A percentile compares a stretch with the other conserved stretches of the same genome.
Evolutionary conservation across 2,113 vertebrate genomes (phyloP).

Genomic region (Ginglymostoma cirratum): DNA sequence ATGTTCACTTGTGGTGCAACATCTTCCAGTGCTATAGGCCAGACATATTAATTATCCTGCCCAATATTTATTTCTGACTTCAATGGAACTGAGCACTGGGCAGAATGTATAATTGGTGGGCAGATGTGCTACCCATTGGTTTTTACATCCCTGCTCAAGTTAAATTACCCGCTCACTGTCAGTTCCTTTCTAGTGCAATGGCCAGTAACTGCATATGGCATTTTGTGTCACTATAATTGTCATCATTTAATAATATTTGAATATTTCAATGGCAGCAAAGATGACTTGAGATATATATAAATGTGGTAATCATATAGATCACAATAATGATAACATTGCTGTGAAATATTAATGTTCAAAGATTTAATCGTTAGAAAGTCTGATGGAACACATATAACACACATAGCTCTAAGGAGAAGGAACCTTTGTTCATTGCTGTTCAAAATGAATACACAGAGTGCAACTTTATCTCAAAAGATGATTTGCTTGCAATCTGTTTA

Average conservation of each 20-base stretch:
- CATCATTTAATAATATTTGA: background rate
- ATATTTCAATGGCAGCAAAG: background rate
- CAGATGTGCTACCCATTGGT: background rate
- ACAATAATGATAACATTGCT: background rate
- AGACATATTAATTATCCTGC: background rate
- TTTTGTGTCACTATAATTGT: background rate
- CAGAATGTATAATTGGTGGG: background rate
- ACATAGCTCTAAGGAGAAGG: background rate
- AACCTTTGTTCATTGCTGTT: background rate
- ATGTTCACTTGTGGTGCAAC: too few relatives aligned
- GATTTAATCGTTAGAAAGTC: background rate
- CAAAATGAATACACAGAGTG: background rate
- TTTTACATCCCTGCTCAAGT: background rate
- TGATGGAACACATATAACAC: background rate
- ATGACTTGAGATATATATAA: background rate
- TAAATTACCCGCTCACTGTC: background rate
- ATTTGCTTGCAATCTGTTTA: background rate
- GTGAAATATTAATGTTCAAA: background rate
- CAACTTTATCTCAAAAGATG: background rate
- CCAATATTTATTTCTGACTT: background rate
- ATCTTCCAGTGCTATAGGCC: too few relatives aligned
- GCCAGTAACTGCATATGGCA: background rate
- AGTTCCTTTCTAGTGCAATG: background rate
- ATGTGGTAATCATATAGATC: background rate
- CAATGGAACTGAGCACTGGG: background rate